phyloP scores from a whole-genome alignment of 2,797 vertebrate genomes.

The Acipenser transmontanus region DNA sequence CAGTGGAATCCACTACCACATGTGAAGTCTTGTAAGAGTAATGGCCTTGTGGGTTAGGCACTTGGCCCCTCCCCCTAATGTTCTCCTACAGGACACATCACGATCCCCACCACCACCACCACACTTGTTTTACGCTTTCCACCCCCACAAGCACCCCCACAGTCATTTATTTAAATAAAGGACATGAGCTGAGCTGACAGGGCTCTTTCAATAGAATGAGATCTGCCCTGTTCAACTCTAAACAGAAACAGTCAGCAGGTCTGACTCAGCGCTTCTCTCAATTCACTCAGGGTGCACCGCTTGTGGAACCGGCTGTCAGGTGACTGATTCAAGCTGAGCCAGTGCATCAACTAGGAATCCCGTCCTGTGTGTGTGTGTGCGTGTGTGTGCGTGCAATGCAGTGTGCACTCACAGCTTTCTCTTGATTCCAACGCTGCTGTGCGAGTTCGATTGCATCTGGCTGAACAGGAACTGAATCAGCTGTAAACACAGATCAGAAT shows the following conservation, averaged over 20 bases:
- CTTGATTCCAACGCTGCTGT: conserved; percentile 75
- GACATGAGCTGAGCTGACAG: no score
- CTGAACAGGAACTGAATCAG: conserved; percentile 98
- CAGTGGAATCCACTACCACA: no score
- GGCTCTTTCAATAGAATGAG: no score
- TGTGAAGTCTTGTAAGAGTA: no score
- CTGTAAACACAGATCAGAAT: conserved; percentile 62
- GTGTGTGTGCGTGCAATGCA: conserved; percentile 2
- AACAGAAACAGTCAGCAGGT: conserved; percentile 56
- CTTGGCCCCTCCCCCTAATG: no score
- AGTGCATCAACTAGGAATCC: conserved; percentile 52
- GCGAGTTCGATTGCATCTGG: conserved; percentile 82
- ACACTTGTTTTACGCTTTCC: no score
- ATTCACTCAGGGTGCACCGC: conserved; percentile 57
- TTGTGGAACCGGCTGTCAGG: conserved; percentile 60
- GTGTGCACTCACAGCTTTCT: conserved; percentile 85
- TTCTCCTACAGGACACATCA: no score
- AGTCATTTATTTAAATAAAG: no score
- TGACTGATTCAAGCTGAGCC: conserved; percentile 63
- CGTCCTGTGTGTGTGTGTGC: not conserved
- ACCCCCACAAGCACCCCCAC: no score
- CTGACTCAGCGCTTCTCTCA: conserved; percentile 81
- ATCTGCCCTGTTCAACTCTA: no score
- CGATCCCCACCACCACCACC: no score
- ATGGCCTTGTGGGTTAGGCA: no score